These are phyloP conservation scores for Bombus balteatus DNA, from an alignment of 1,140 invertebrate genomes.

Conservation along the genomic window DNA sequence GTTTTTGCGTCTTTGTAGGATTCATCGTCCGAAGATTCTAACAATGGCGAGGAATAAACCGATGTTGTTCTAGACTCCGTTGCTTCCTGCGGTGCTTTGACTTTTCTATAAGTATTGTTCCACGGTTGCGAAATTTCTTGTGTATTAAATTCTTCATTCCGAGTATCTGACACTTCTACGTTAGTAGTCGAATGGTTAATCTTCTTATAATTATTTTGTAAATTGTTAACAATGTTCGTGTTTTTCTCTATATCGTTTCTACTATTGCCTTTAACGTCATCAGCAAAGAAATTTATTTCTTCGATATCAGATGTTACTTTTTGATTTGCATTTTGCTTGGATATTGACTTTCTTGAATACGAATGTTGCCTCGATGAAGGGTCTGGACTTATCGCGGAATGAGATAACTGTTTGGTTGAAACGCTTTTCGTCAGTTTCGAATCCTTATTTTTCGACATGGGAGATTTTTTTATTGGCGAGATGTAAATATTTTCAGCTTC, in stretches of 20 bases:
- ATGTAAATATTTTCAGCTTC: background rate
- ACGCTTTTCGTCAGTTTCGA: background rate
- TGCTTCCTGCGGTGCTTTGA: background rate
- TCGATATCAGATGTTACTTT: background rate
- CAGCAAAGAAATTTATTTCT: conserved; percentile 4
- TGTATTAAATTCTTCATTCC: background rate
- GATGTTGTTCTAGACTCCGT: background rate
- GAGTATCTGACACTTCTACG: background rate
- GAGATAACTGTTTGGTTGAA: conserved; percentile 14
- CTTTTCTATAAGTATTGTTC: conserved; percentile 13
- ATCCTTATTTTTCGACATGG: background rate
- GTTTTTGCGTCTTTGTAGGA: conserved; percentile 58
- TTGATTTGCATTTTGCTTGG: background rate
- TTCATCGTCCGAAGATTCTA: conserved; percentile 54
- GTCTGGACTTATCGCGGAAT: background rate
- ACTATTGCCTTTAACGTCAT: background rate
- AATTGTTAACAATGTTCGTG: background rate
- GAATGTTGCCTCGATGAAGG: background rate
- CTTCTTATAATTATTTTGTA: conserved; percentile 10
- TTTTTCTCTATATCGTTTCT: background rate
- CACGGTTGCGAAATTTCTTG: conserved; percentile 13
- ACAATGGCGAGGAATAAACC: background rate
- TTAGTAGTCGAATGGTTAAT: background rate
- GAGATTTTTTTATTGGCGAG: background rate
- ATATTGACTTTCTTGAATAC: background rate